phyloP scores from a whole-genome alignment of 2,888 invertebrate genomes.

The Hoplodrina ambigua region DNA sequence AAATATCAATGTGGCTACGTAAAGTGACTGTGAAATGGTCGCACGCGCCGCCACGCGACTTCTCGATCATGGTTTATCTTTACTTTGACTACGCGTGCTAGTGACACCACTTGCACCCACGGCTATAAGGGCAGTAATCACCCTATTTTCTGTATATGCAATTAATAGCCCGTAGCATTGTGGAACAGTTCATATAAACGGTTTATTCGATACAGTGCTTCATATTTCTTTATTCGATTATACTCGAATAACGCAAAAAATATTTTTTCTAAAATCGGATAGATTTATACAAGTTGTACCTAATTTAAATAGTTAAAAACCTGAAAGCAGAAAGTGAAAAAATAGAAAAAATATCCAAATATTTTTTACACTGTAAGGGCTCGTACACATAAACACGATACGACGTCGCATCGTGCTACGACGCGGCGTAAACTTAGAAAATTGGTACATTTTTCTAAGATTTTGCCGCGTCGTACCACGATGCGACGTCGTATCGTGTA shows the following conservation, averaged over 20 bases:
- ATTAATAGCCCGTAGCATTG: slow-evolving; percentile 68
- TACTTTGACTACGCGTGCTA: slow-evolving; percentile 72
- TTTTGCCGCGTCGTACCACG: no score
- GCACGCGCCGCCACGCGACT: slow-evolving; percentile 84
- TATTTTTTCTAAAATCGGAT: no score
- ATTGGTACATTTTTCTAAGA: no score
- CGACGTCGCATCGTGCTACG: no score
- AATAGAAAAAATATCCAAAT: not conserved
- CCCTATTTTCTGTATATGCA: slow-evolving; percentile 70
- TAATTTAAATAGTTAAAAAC: not conserved
- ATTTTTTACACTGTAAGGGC: no score
- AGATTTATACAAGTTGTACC: no score
- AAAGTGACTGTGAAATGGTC: slow-evolving; percentile 67
- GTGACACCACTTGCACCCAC: slow-evolving; percentile 68
- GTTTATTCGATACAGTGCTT: slow-evolving; percentile 2
- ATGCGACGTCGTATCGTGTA: no score
- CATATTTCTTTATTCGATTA: slow-evolving; percentile 9
- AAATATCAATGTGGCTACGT: slow-evolving; percentile 10
- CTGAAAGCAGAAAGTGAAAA: not conserved
- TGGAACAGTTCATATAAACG: slow-evolving; percentile 20
- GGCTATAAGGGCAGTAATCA: slow-evolving; percentile 71
- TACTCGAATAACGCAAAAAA: not conserved
- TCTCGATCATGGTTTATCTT: slow-evolving; percentile 77
- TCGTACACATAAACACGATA: no score
- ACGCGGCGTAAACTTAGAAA: no score